Base-by-base conservation (phyloP, 2,888 invertebrate genomes). In the Copidosoma aretas region DNA sequence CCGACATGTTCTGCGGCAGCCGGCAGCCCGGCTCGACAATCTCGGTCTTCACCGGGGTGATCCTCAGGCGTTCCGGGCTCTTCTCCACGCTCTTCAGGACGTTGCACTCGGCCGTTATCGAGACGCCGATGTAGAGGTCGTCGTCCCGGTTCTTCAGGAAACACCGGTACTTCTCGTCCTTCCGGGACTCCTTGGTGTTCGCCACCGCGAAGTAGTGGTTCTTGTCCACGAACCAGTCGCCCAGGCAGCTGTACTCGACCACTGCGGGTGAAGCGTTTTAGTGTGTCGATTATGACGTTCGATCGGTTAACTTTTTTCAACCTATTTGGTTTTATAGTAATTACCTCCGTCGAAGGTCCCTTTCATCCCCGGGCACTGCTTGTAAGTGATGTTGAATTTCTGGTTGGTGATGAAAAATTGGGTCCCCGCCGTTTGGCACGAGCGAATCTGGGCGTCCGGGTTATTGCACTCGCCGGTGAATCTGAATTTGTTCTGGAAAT, bases 201-300 rank as follows among this genome's bases (percentile, higher is more conserved):
- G 95, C 95, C n/a, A 97, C 95, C 64, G 96, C 98, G 84, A 98
- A 97, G 84, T 93, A 98, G 79, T 97, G 96, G 84, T 98, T 97
- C 81, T 97, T 97, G 17, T 92, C 94, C 32, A 95, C 91, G 84
- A 96, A 95, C 96, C 97, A 97, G 86, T 96, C 95, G 1, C 96
- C 97, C 71, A 97, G 85, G 79, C 97, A 97, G 83, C 93, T 94
- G 83, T 92, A 97, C 83, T 96, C 95, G 10, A 95, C 95, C 71
- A 92, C 92, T 86, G 74, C 43, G n/a, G n/a, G n/a, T n/a, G n/a
- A n/a, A n/a, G n/a, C n/a, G n/a, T n/a, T n/a, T n/a, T n/a, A n/a
- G n/a, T n/a, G n/a, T n/a, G n/a, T n/a, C n/a, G n/a, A n/a, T n/a
- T n/a, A n/a, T n/a, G n/a, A n/a, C n/a, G 8, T 32, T 32, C 8